phyloP scores from a whole-genome alignment of 2,113 vertebrate genomes.

The Syngnathus scovelli region DNA sequence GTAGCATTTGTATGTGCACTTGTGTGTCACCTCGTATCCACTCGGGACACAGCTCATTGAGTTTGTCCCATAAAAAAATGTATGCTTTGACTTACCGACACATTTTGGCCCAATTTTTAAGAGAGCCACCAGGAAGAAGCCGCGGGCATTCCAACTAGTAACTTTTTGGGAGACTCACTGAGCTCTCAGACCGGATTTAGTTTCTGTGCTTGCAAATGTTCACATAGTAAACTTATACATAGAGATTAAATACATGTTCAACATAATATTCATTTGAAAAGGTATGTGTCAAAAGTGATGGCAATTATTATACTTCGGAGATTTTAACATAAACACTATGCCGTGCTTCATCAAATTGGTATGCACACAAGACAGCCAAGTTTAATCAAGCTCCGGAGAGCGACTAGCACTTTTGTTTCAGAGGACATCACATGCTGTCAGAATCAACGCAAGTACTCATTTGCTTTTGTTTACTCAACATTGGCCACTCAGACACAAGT shows the following conservation, averaged over 20 bases:
- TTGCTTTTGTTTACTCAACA: constrained; percentile 43
- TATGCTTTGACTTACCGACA: constrained; percentile 56
- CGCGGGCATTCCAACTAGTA: constrained; percentile 43
- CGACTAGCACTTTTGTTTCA: constrained; percentile 32
- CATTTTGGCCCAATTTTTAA: constrained; percentile 66
- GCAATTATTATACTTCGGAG: constrained; percentile 28
- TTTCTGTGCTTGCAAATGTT: constrained; percentile 35
- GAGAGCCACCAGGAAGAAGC: constrained; percentile 48
- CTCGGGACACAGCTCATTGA: constrained; percentile 53
- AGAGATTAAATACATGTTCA: constrained; percentile 22
- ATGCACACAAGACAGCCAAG: constrained; percentile 28
- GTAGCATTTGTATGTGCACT: constrained; percentile 36
- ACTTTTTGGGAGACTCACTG: constrained; percentile 51
- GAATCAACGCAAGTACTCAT: constrained; percentile 35
- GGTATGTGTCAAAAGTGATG: constrained; percentile 13
- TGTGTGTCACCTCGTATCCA: constrained; percentile 30
- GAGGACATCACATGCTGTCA: constrained; percentile 25
- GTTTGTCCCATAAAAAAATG: constrained; percentile 64
- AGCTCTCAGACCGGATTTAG: constrained; percentile 41
- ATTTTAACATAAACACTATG: constrained; percentile 36
- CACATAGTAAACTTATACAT: neutral
- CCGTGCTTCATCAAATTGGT: constrained; percentile 30
- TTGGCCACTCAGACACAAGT: constrained; percentile 23
- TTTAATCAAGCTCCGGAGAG: constrained; percentile 41
- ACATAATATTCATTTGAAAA: constrained; percentile 23